These are phyloP conservation scores for Eulemur rufifrons DNA, from an alignment of 2,113 vertebrate species.

Conservation along the genomic window DNA sequence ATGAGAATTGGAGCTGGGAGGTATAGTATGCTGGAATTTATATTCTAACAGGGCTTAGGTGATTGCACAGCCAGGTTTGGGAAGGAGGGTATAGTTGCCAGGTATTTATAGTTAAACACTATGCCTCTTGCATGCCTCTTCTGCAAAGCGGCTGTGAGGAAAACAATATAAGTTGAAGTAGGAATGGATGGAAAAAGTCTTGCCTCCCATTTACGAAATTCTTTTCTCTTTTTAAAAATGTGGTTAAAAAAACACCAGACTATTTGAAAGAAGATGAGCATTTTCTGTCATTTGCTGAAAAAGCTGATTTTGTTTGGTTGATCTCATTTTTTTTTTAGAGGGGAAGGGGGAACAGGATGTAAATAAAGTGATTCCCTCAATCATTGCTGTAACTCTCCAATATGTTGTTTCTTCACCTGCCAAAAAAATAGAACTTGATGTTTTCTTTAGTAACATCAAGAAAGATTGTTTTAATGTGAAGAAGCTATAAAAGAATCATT, in stretches of 20 bases:
- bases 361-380: background rate
- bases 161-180: conserved; percentile 24
- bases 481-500: background rate
- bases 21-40: background rate
- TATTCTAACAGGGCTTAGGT: background rate
- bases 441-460: background rate
- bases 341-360: background rate
- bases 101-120: background rate
- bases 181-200: background rate
- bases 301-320: conserved; percentile 8
- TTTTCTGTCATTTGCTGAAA: background rate
- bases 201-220: background rate
- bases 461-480: conserved; percentile 15
- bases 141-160: background rate
- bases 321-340: background rate
- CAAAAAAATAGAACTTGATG: background rate
- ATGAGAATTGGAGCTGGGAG: background rate
- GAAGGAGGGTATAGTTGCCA: background rate
- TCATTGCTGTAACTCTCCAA: background rate
- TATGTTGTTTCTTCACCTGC: background rate
- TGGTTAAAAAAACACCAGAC: background rate
- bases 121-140: background rate
- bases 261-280: background rate
- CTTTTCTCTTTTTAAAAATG: background rate
- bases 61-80: background rate